A percentile compares a stretch with the other conserved stretches of the same genome.
Evolutionary conservation across 2,888 invertebrate genomes (phyloP).

Genomic region (Tholera decimalis): DNA sequence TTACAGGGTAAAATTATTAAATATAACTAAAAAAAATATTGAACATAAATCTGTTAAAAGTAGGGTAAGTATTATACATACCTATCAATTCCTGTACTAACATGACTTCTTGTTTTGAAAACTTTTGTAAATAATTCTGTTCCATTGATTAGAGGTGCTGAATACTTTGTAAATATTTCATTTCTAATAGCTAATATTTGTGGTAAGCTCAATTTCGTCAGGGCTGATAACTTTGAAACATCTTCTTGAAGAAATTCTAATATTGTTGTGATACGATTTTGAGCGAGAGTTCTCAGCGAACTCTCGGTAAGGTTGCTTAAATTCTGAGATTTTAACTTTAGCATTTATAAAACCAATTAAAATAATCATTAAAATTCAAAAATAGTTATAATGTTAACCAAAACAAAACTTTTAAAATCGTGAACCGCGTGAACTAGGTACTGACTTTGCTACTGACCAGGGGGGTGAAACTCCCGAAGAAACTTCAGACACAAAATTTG

Average conservation of each 20-base stretch:
- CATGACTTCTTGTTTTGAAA: slow-evolving; percentile 73
- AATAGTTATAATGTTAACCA: background rate
- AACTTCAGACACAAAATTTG: too few relatives aligned
- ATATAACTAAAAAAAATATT: too few relatives aligned
- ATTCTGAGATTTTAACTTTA: slow-evolving; percentile 73
- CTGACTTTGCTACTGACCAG: too few relatives aligned
- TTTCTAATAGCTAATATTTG: slow-evolving; percentile 83
- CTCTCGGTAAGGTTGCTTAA: slow-evolving; percentile 79
- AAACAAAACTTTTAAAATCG: background rate
- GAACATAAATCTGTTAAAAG: too few relatives aligned
- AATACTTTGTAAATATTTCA: slow-evolving; percentile 88
- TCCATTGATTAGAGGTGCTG: slow-evolving; percentile 82
- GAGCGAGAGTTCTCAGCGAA: slow-evolving; percentile 84
- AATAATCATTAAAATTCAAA: background rate
- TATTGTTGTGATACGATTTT: slow-evolving; percentile 90
- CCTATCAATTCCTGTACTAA: slow-evolving; percentile 89
- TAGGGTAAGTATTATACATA: slow-evolving; percentile 68
- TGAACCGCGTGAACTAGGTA: slow-evolving; percentile 13
- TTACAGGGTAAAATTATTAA: too few relatives aligned
- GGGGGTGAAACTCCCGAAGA: too few relatives aligned
- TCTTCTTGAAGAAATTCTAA: slow-evolving; percentile 92
- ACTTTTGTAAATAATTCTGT: slow-evolving; percentile 73
- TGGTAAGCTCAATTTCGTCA: slow-evolving; percentile 87
- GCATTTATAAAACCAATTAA: slow-evolving; percentile 69
- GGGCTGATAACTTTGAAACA: slow-evolving; percentile 86